A percentile compares a stretch with the other conserved stretches of the same genome.
phyloP scores from a whole-genome alignment of 64 coral and sea anemone species.

The Astreopora myriophthalma region DNA sequence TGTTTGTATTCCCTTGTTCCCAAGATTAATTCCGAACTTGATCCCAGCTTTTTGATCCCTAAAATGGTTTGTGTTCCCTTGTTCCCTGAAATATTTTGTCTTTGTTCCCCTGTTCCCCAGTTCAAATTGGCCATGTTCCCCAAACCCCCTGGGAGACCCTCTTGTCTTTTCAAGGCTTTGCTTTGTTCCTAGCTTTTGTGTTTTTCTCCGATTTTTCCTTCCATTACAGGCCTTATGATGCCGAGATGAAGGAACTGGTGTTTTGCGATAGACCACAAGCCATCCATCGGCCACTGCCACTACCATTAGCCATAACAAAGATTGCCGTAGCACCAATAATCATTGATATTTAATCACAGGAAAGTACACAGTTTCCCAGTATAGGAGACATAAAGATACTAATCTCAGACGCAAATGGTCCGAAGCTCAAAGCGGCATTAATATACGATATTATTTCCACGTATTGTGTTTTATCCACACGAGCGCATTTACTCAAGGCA shows the following conservation, averaged over 20 bases:
- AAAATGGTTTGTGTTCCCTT: too few relatives aligned
- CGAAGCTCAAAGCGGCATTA: too few relatives aligned
- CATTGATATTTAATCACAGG: background rate
- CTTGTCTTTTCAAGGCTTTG: background rate
- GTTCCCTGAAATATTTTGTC: too few relatives aligned
- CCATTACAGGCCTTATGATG: background rate
- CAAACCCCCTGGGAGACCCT: too few relatives aligned
- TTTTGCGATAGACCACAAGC: background rate
- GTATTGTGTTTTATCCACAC: too few relatives aligned
- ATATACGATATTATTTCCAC: too few relatives aligned
- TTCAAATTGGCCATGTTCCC: background rate
- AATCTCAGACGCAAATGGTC: too few relatives aligned
- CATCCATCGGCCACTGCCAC: background rate
- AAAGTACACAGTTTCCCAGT: background rate
- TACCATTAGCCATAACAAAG: constrained; percentile 10
- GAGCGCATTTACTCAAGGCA: too few relatives aligned
- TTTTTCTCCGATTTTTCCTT: background rate
- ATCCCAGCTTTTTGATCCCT: too few relatives aligned
- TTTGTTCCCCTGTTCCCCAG: too few relatives aligned
- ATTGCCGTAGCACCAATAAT: background rate
- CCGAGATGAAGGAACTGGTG: background rate
- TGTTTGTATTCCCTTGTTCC: too few relatives aligned
- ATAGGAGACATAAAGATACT: background rate
- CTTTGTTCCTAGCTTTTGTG: background rate
- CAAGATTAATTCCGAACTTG: too few relatives aligned